Percentiles rank a stretch among this genome's conserved stretches.
Conservation (phyloP, 2,888 invertebrate species). For the Eudasyphora cyanicolor region DNA sequence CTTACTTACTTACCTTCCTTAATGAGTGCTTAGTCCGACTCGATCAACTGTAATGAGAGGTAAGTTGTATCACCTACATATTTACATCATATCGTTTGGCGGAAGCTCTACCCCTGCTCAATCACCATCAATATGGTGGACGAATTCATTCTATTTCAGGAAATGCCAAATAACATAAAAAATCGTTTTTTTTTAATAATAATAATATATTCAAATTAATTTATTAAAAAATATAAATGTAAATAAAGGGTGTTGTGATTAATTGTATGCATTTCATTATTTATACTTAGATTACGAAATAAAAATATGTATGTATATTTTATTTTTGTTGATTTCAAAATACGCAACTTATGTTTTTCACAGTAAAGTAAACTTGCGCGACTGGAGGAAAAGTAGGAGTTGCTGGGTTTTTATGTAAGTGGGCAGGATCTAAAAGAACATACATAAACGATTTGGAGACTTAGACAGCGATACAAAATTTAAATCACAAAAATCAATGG, state of each 20-base stretch:
- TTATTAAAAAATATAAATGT: conserved; percentile 62
- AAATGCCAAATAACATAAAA: neutral
- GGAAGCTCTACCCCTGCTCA: too few species aligned
- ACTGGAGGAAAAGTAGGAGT: neutral
- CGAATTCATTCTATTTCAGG: too few species aligned
- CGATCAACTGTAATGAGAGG: too few species aligned
- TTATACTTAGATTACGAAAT: conserved; percentile 43
- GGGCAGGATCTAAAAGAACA: neutral
- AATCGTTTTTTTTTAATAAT: neutral
- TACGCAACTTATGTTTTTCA: too few species aligned
- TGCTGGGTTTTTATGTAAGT: too few species aligned
- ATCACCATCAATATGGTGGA: too few species aligned
- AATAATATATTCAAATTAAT: conserved; percentile 54
- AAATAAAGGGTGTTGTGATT: conserved; percentile 50
- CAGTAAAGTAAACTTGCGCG: conserved; percentile 17
- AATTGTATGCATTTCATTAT: conserved; percentile 48
- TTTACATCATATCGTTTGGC: too few species aligned
- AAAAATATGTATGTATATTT: too few species aligned
- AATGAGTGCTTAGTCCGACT: too few species aligned
- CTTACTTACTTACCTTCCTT: too few species aligned
- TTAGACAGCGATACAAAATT: neutral
- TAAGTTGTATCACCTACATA: too few species aligned
- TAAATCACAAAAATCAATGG: conserved; percentile 27
- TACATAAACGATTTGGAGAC: neutral
- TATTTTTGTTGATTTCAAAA: too few species aligned